Evolutionary conservation across 2,113 vertebrate genomes (phyloP).

Genomic region (Bostrychus sinensis): DNA sequence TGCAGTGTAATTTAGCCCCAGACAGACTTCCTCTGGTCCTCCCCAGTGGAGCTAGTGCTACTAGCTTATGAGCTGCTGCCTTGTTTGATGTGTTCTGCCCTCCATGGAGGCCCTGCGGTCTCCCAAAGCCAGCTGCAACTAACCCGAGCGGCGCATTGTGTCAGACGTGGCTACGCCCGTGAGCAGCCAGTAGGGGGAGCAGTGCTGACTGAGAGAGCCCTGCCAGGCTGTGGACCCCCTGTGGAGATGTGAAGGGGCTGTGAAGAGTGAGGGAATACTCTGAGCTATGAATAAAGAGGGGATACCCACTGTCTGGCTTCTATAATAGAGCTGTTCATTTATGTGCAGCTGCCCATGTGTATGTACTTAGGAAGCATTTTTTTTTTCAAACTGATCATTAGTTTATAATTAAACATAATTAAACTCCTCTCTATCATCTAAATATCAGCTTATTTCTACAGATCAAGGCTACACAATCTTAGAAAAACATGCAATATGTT

Average conservation of each 20-base stretch:
- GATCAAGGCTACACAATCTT: background rate
- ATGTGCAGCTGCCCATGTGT: background rate
- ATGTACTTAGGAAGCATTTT: conserved; percentile 12
- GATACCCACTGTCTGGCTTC: conserved; percentile 51
- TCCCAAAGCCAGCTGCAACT: conserved; percentile 59
- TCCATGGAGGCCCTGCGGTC: conserved; percentile 54
- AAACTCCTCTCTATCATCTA: background rate
- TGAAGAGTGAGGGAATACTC: conserved; percentile 69
- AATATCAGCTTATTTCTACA: background rate
- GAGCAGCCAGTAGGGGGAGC: conserved; percentile 68
- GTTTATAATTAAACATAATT: background rate
- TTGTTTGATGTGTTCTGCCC: conserved; percentile 60
- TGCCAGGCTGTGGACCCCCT: conserved; percentile 63
- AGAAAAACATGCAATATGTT: background rate
- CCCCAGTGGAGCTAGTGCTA: conserved; percentile 70
- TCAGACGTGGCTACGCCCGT: conserved; percentile 40
- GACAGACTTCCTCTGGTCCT: conserved; percentile 77
- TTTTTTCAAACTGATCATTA: conserved; percentile 17
- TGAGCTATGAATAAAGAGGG: conserved; percentile 67
- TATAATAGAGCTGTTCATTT: conserved; percentile 33
- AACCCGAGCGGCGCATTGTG: conserved; percentile 48
- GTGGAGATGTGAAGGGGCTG: conserved; percentile 72
- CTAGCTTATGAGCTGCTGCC: conserved; percentile 50
- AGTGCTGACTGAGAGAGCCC: conserved; percentile 41
- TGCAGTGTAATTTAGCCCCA: conserved; percentile 78